Percentiles rank a stretch among this genome's conserved stretches.
Evolutionary conservation across 2,888 invertebrate species (phyloP).

Genomic region (Masnerella sp.): DNA sequence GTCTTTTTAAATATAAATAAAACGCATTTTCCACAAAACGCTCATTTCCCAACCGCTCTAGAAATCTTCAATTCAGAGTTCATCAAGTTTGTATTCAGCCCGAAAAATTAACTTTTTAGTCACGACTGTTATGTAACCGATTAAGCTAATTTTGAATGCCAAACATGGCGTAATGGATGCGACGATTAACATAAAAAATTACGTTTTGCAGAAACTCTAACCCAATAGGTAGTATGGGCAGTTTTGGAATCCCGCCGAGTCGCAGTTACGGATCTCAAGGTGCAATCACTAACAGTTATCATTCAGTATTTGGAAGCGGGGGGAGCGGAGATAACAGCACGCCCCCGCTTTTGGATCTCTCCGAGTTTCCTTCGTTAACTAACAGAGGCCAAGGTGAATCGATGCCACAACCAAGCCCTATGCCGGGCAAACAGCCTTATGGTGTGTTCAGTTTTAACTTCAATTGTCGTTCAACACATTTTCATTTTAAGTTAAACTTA

Average conservation of each 20-base stretch:
- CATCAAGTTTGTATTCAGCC: too few relatives aligned
- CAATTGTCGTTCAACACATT: too few relatives aligned
- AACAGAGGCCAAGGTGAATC: conserved; percentile 89
- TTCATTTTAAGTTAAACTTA: too few relatives aligned
- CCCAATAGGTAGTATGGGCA: conserved; percentile 82
- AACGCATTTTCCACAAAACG: too few relatives aligned
- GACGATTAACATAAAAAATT: neutral
- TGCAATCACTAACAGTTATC: conserved; percentile 82
- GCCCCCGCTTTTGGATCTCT: conserved; percentile 92
- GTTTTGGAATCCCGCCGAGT: conserved; percentile 82
- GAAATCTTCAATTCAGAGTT: too few relatives aligned
- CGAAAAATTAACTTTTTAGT: too few relatives aligned
- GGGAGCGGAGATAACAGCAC: conserved; percentile 87
- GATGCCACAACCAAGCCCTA: conserved; percentile 88
- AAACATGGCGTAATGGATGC: too few relatives aligned
- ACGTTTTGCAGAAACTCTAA: conserved; percentile 79
- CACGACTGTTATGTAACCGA: too few relatives aligned
- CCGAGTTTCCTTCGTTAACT: conserved; percentile 95
- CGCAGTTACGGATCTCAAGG: conserved; percentile 79
- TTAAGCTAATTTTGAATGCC: too few relatives aligned
- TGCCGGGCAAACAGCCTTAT: conserved; percentile 95
- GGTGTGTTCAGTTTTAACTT: too few relatives aligned
- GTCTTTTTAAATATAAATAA: too few relatives aligned
- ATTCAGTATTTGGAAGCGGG: conserved; percentile 86
- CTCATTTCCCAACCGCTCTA: too few relatives aligned